Base-by-base conservation (phyloP, 2,888 invertebrate genomes). In the Harpagoxenus sublaevis region DNA sequence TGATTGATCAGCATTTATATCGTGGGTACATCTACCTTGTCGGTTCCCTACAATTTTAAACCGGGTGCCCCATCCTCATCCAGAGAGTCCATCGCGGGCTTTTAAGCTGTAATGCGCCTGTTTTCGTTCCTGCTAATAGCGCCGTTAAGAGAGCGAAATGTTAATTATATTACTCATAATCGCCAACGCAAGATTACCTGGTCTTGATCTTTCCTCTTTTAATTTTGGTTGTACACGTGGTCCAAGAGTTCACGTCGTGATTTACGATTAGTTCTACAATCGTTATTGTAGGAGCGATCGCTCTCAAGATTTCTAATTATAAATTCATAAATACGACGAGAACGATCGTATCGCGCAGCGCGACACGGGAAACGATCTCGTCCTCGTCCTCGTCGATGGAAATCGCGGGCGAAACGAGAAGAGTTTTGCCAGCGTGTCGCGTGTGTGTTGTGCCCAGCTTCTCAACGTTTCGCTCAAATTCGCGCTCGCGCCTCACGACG, bases 1-100 rank as follows among this genome's bases (percentile, higher is more conserved):
- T 92, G 92, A 93, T 92, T 91, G 93, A 93, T 93, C 91, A 91
- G 91, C 89, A 89, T 89, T 91, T 88, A 89, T 90, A 91, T 89
- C 89, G 87, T 87, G 91, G 88, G 79, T 89, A 89, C 88, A 92
- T 92, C 92, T 87, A 87, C 87, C 87, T 86, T 86, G 89, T 87
- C 86, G 86, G 90, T 87, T 90, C 89, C 89, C 90, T 88, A 87
- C 89, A 91, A 91, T 90, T 90, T 90, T 86, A 84, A 90, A 91
- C 88, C 89, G 85, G 91, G 89, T 87, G 85, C 89, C 70, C 84
- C 87, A 85, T 88, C 87, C 81, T 85, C n/a, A n/a, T n/a, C 89
- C 86, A 85, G 15, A 45, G 31, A 87, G 86, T 73, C 83, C 86
- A 87, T 87, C 89, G 84, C 82, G 81, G 74, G 71, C 88, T 84